Percentiles rank a stretch among this genome's conserved stretches.
Conservation (phyloP, 2,888 invertebrate species). For the Lasioglossum calceatum region DNA sequence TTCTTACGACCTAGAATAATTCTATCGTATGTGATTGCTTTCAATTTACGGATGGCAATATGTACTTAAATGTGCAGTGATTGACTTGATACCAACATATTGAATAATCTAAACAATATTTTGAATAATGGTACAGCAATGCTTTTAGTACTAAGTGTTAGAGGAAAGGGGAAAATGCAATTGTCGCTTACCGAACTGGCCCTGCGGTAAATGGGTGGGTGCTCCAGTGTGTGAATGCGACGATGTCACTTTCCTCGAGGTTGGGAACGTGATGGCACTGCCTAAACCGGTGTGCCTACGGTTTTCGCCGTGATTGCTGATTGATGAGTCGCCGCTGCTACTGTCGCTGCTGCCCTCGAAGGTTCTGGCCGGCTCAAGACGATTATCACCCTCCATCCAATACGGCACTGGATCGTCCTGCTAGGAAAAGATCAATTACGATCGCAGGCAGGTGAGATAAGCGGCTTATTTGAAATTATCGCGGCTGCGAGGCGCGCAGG, state of each 20-base stretch:
- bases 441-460: conserved; percentile 22
- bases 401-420: conserved; percentile 73
- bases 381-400: conserved; percentile 60
- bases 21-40: no score
- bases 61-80: no score
- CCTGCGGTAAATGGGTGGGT: conserved; percentile 59
- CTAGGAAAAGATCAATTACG: conserved; percentile 66
- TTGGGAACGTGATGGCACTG: conserved; percentile 78
- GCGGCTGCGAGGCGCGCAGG: conserved; percentile 16
- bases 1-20: no score
- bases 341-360: conserved; percentile 86
- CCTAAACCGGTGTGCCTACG: conserved; percentile 79
- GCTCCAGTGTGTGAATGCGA: conserved; percentile 85
- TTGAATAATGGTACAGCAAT: no score
- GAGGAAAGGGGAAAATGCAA: not conserved
- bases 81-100: no score
- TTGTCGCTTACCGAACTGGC: conserved; percentile 33
- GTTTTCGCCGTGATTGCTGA: conserved; percentile 83
- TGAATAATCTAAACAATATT: no score
- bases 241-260: conserved; percentile 84
- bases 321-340: conserved; percentile 87
- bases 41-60: no score
- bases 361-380: conserved; percentile 69
- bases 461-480: conserved; percentile 30
- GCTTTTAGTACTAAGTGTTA: no score